Evolutionary conservation across 2,113 vertebrate genomes (phyloP), one percentile per base, ranked within the genome.

Genomic region (Lipotes vexillifer): DNA sequence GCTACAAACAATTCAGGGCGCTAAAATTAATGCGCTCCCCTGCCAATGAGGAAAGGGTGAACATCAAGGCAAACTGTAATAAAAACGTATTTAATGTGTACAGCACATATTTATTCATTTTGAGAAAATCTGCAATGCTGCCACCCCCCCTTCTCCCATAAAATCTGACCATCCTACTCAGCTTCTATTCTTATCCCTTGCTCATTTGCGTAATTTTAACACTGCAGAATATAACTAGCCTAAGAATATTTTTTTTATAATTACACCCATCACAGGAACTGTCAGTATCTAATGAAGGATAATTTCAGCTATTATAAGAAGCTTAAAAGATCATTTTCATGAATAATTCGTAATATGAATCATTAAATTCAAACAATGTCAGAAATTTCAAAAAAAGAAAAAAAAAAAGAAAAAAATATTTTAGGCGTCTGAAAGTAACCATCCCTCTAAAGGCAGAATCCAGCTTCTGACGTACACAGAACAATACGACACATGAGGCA

Each of bases 281-380:
- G 98, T 98, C 98, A 98, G 98, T 97, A 98, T 97, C 98, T 99
- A 99, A 99, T 98, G 98, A 99, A 98, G 97, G 98, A 98, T 99
- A 99, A 99, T 99, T 99, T 99, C 97, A 98, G 98, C 98, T 98
- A 98, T 99, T 98, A 98, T 97, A 98, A 98, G 98, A 98, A 97
- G 97, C 97, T 98, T 97, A 98, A 98, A 98, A 83, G 41, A 98
- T 98, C 94, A 96, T 98, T 98, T 98, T 98, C 1, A 59, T 99
- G 98, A 98, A 99, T 98, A 99, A 98, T 98, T 98, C 88, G 97
- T 98, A 98, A 98, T 97, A 97, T 97, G 98, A 98, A 98, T 98
- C 98, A 98, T 98, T 98, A 98, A 81, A 96, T 94, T 98, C 97
- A 98, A 98, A 98, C 97, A 94, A 97, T 98, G 94, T 98, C 96